Base-by-base conservation (phyloP, 2,113 vertebrate genomes). In the Nibea albiflora region DNA sequence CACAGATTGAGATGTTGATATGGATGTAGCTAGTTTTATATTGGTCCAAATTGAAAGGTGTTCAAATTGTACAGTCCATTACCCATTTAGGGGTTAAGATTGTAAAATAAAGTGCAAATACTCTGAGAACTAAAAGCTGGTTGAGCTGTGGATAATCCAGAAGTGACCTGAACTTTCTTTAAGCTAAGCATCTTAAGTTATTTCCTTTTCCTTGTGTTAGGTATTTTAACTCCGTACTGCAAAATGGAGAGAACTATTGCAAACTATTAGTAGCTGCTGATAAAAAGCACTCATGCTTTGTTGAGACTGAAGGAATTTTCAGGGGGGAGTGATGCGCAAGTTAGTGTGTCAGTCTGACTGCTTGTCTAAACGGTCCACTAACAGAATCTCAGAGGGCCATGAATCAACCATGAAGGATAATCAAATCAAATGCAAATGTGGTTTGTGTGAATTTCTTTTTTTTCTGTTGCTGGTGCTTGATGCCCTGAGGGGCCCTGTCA, bases 381-480 rank as follows among this genome's bases (percentile, higher is more conserved):
- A 90, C 84, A 87, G 86, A 87, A 87, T 78, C 85, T 88, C 82
- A 69, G 47, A 82, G 76, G 76, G 67, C 84, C 90, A 90, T 92
- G 90, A 92, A 92, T 93, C 90, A 92, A 88, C 90, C 92, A 92
- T 91, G 92, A 92, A 93, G 89, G 81, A 92, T 93, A 93, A 92
- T 94, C 92, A 93, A 93, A 94, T 94, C 88, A 92, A 89, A 94
- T 93, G 93, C 92, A 94, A 94, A 94, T 93, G 82, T 81, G 80
- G 81, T 91, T 90, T 80, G 86, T 90, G 87, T 92, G 81, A 88
- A 19, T 62, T 54, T 88, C 78, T 76, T 78, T 82, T 81, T 76
- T 78, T 83, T 81, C 71, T 92, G 50, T 90, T 78, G 84, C 78
- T 73, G 75, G 89, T 84, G 80, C 87, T 88, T 80, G 90, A 89